Conservation (phyloP, 2,888 invertebrate genomes). For the Cybosia mesomella region DNA sequence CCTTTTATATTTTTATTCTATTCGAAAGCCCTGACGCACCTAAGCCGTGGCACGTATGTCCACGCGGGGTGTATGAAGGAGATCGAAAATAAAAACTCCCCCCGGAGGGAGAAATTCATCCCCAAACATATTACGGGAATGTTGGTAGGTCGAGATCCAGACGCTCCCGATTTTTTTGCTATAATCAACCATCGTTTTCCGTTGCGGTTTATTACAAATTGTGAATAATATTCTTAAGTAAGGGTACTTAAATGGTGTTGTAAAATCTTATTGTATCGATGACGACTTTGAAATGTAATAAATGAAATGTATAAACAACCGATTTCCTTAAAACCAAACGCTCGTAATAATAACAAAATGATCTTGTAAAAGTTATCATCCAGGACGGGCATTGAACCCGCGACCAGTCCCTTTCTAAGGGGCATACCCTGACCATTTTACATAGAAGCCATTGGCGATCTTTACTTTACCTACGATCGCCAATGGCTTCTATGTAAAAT, state of each 20-base stretch:
- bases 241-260: conserved; percentile 33
- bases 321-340: neutral
- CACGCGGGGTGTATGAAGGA: conserved; percentile 70
- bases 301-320: neutral
- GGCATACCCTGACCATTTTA: no score
- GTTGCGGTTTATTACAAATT: conserved; percentile 40
- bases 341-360: neutral
- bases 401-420: no score
- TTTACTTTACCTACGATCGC: no score
- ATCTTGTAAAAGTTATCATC: no score
- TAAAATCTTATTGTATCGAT: conserved; percentile 44
- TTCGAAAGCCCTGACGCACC: conserved; percentile 63
- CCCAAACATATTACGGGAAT: conserved; percentile 82
- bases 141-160: conserved; percentile 71
- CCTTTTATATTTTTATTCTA: conserved; percentile 41
- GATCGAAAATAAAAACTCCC: conserved; percentile 83
- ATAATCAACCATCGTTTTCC: conserved; percentile 65
- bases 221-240: conserved; percentile 35
- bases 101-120: conserved; percentile 71
- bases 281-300: conserved; percentile 16
- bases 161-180: conserved; percentile 71
- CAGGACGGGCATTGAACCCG: no score
- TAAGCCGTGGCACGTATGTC: conserved; percentile 75
- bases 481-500: no score
- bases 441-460: no score